phyloP scores from a whole-genome alignment of 2,797 vertebrate genomes.

The Pseudocheirus occidentalis region DNA sequence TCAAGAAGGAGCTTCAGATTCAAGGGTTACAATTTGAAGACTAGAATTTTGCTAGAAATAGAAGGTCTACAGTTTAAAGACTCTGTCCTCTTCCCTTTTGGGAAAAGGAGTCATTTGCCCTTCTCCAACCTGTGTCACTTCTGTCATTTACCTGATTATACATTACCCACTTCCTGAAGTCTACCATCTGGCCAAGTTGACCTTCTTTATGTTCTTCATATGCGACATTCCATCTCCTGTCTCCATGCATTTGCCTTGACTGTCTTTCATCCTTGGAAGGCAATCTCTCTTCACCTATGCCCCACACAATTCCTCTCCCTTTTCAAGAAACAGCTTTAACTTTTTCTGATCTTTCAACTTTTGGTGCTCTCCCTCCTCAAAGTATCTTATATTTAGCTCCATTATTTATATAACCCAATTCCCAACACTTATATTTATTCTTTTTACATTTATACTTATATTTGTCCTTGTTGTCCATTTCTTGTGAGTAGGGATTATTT shows the following conservation, averaged over 20 bases:
- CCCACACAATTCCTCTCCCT: neutral
- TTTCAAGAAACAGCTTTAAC: neutral
- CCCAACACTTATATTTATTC: neutral
- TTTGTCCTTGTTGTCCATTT: neutral
- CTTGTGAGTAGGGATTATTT: neutral
- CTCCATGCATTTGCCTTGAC: neutral
- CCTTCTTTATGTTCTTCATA: neutral
- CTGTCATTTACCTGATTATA: neutral
- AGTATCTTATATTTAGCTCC: neutral
- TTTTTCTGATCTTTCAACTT: neutral
- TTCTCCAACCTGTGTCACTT: neutral
- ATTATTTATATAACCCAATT: neutral
- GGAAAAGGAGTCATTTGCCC: neutral
- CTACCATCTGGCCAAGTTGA: neutral
- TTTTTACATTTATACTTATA: neutral
- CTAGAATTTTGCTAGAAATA: neutral
- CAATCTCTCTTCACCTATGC: neutral
- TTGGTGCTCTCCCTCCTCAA: neutral
- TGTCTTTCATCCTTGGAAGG: neutral
- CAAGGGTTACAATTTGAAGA: neutral
- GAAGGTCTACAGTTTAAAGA: neutral
- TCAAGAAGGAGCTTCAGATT: neutral
- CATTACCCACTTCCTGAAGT: neutral
- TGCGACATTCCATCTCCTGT: neutral
- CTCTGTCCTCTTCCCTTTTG: neutral